Conservation (phyloP, 37 sponge, comb jelly and placozoan genomes). For the Axinella damicornis region DNA sequence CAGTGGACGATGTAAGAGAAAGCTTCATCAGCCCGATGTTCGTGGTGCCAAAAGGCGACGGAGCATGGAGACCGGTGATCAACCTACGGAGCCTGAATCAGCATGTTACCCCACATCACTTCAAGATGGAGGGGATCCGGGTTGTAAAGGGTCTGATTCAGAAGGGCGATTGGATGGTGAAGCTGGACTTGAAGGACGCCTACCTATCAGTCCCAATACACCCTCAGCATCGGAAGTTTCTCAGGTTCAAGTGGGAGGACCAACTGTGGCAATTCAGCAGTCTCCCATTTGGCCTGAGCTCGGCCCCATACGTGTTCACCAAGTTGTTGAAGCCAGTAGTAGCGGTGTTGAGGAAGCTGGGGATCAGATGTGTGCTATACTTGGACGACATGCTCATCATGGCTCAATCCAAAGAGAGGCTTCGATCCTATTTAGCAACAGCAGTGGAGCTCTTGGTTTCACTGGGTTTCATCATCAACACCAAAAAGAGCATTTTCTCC, state of each 20-base stretch:
- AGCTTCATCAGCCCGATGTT: too few species aligned
- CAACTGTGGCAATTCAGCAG: neutral
- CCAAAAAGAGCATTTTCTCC: neutral
- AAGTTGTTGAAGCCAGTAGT: conserved; percentile 33
- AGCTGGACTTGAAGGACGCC: conserved; percentile 27
- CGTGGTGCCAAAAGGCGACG: too few species aligned
- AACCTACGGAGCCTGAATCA: too few species aligned
- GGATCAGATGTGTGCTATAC: conserved; percentile 15
- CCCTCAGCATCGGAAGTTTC: neutral
- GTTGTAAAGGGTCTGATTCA: neutral
- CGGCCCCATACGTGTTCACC: conserved; percentile 37
- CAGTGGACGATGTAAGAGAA: too few species aligned
- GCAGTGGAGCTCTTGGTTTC: neutral
- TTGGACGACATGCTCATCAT: conserved; percentile 43
- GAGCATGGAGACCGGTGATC: too few species aligned
- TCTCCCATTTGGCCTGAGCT: conserved; percentile 28
- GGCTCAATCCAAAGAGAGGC: neutral
- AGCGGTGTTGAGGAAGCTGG: conserved; percentile 5
- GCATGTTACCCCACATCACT: too few species aligned
- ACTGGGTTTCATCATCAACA: conserved; percentile 26
- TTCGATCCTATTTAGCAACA: neutral
- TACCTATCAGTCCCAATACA: conserved; percentile 12
- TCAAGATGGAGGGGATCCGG: conserved; percentile 11
- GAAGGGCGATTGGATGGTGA: neutral
- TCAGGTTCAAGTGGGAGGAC: neutral